Base-by-base conservation (phyloP, 2,113 vertebrate genomes). In the Bothrops jararaca region DNA sequence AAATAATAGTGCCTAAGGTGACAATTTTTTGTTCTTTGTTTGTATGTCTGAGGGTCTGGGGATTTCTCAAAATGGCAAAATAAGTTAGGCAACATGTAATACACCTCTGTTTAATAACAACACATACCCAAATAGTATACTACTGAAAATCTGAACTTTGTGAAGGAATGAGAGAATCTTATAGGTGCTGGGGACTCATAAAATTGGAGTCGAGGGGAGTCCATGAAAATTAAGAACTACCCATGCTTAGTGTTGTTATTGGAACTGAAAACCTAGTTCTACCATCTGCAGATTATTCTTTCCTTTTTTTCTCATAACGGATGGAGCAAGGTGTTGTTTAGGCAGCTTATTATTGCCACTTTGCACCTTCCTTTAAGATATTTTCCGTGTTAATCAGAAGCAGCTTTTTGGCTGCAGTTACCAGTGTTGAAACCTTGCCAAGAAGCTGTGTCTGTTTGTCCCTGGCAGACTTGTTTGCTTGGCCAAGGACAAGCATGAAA, bases 361-460 rank as follows among this genome's bases (percentile, higher is more conserved):
- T 93, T 52, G 92, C 90, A 34, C 29, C n/a, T 29, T 56, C 54
- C 88, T 64, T 54, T 5, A 92, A 87, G 93, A 89, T 92, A 48
- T 90, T 93, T 34, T 92, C 91, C 64, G 91, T 85, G 80, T 91
- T 89, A 90, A 60, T 93, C 92, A 69, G 48, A 95, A 92, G 89
- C 60, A 93, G 91, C 90, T 48, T 91, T 52, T 88, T 90, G 4
- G 1, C 80, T 60, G 15, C 58, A 93, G 94, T 34, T 92, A 0
- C 80, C 54, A 42, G 29, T 54, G 95, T 86, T 0, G 0, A 80
- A 92, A 90, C 20, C n/a, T 89, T 95, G 56, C 91, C 13, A 91
- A 12, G 2, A 34, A 4, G 69, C 29, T 88, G 20, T 91, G 93
- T n/a, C 15, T 87, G 93, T 95, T 94, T 89, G 2, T 2, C 80